These are phyloP conservation scores for Agrotis ipsilon DNA, from an alignment of 2,888 invertebrate species.

Conservation along the genomic window DNA sequence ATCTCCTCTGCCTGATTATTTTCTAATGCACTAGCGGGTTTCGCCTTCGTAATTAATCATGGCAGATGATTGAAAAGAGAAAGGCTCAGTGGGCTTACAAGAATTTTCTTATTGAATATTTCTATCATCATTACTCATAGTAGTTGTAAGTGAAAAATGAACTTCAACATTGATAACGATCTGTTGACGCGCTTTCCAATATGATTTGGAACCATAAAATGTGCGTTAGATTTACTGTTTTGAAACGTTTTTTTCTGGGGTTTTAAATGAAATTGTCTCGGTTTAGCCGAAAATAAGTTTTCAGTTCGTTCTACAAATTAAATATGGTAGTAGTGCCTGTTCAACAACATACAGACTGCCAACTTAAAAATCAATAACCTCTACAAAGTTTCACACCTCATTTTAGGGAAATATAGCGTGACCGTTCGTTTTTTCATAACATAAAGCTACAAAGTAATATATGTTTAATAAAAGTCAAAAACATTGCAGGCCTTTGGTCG, in stretches of 20 bases:
- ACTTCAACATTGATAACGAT: constrained; percentile 11
- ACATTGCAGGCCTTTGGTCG: constrained; percentile 17
- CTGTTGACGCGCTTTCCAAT: neutral
- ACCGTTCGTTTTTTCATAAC: neutral
- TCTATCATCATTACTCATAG: constrained; percentile 29
- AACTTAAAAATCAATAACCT: neutral
- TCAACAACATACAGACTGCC: neutral
- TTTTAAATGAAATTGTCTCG: neutral
- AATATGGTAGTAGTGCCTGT: neutral
- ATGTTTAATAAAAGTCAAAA: constrained; percentile 5
- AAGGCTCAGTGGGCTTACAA: constrained; percentile 33
- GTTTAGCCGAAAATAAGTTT: neutral
- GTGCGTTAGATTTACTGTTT: neutral
- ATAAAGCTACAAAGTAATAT: constrained; percentile 1
- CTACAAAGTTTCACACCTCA: neutral
- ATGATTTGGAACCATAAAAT: neutral
- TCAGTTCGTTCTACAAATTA: neutral
- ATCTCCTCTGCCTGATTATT: constrained; percentile 7
- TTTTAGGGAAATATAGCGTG: neutral
- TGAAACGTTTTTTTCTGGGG: neutral
- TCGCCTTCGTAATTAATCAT: constrained; percentile 39
- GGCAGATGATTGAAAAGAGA: constrained; percentile 47
- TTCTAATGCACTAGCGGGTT: constrained; percentile 31
- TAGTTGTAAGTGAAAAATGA: constrained; percentile 15
- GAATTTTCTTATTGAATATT: constrained; percentile 47